Evolutionary conservation across 2,888 invertebrate species (phyloP), one percentile per base, ranked within the genome.

Genomic region (Vannuccia rotundouncinata): DNA sequence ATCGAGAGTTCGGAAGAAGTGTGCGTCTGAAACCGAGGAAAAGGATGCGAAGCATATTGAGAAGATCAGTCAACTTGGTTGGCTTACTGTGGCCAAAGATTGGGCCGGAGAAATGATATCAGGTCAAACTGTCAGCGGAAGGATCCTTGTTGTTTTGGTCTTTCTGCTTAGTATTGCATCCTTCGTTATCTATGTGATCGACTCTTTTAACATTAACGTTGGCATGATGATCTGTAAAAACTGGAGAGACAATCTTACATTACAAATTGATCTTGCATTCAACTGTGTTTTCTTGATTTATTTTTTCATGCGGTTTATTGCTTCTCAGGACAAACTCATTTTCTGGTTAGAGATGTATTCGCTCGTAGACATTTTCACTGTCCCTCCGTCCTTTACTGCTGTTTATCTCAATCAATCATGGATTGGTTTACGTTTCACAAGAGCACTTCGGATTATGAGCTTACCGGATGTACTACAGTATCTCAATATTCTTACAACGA

Each of bases 211-310:
- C 2, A 22, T 29, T 1, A 60, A 31, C 1, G 31, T 73, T 17
- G 59, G 31, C 22, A n/a, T 81, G 29, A 31, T 31, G 22, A 17
- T 80, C 1, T 59, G 31, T 31, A 59, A 30, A n/a, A 94, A 94
- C 91, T 99, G 99, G 99, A 95, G 95, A 91, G 92, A 94, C 91
- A 98, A 96, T 92, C 94, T 95, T 90, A 98, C 98, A 90, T 99
- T 99, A 92, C 99, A 99, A 92, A 96, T 99, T 92, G 99, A 99
- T 92, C 94, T 99, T 92, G 98, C 98, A 92, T 99, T 99, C 93
- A 99, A 99, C 93, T 97, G 99, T 92, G 99, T 99, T 94, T 99
- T 99, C 94, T 96, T 99, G 94, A 96, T 99, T 92, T 99, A 99
- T 93, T 99, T 99, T 94, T 99, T 99, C 93, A 98, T 99, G 93